Evolutionary conservation across 23 tunicate species (phyloP).

Genomic region (Halocynthia roretzi): DNA sequence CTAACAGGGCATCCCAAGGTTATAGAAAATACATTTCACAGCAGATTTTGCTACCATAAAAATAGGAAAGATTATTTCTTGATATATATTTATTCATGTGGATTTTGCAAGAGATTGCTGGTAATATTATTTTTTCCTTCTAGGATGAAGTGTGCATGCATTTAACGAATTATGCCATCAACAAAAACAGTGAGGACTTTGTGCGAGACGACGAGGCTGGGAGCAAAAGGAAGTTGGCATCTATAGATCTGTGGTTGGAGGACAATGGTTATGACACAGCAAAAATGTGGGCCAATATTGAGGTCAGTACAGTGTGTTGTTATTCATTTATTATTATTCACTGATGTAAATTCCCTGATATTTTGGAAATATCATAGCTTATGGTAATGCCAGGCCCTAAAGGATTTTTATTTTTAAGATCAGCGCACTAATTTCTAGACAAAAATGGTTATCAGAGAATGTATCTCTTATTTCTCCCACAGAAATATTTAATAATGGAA

Average conservation of each 20-base stretch:
- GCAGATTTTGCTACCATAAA: too few species aligned
- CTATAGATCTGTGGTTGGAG: slow-evolving; percentile 90
- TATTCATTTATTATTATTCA: too few species aligned
- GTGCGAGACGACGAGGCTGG: slow-evolving; percentile 83
- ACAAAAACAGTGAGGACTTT: slow-evolving; percentile 89
- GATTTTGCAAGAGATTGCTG: neutral
- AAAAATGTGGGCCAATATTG: slow-evolving; percentile 93
- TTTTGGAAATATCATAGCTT: too few species aligned
- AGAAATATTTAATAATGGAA: too few species aligned
- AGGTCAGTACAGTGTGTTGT: slow-evolving; percentile 21
- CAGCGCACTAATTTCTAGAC: too few species aligned
- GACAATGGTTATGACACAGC: slow-evolving; percentile 90
- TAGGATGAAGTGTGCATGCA: slow-evolving; percentile 99
- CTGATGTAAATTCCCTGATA: too few species aligned
- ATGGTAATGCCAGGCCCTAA: too few species aligned
- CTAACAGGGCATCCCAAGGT: too few species aligned
- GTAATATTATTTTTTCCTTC: neutral
- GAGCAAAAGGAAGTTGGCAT: slow-evolving; percentile 75
- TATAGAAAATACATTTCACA: too few species aligned
- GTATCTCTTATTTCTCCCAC: too few species aligned
- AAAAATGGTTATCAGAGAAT: too few species aligned
- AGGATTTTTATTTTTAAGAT: too few species aligned
- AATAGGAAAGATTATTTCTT: neutral
- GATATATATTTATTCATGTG: neutral
- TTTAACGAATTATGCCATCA: slow-evolving; percentile 95